Conservation (phyloP, 2,888 invertebrate genomes). For the Callyntrura guangdongensis region DNA sequence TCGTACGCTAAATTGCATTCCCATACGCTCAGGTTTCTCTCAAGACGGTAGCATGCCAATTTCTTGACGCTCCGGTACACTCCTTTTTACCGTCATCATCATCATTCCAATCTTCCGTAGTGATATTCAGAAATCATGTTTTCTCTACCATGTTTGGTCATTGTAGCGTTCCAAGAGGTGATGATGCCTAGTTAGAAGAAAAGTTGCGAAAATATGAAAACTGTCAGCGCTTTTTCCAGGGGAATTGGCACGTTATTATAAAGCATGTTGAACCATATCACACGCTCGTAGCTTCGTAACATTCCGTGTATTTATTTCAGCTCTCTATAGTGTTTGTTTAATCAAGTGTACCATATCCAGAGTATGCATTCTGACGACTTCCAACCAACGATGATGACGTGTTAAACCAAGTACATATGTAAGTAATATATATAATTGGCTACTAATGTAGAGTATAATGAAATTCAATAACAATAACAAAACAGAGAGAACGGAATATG, state of each 20-base stretch:
- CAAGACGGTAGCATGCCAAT: conserved; percentile 6
- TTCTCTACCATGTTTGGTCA: not conserved
- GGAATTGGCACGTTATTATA: not conserved
- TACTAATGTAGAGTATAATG: too few relatives aligned
- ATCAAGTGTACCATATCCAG: not conserved
- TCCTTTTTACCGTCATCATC: not conserved
- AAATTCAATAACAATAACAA: too few relatives aligned
- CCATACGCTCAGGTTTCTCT: not conserved
- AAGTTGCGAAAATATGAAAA: conserved; percentile 15
- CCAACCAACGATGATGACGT: too few relatives aligned
- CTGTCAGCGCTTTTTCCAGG: not conserved
- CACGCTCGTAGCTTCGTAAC: too few relatives aligned
- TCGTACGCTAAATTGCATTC: conserved; percentile 43
- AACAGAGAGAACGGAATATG: too few relatives aligned
- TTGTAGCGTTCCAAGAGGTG: not conserved
- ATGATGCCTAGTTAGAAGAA: not conserved
- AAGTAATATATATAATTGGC: too few relatives aligned
- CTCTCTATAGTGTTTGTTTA: too few relatives aligned
- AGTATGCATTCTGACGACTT: too few relatives aligned
- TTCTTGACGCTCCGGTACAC: not conserved
- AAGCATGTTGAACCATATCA: too few relatives aligned
- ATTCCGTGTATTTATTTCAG: too few relatives aligned
- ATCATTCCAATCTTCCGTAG: not conserved
- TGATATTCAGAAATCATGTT: not conserved
- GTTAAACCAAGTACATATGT: too few relatives aligned